Base-by-base conservation (phyloP, 2,888 invertebrate genomes). In the Gisinianus flammeolus region DNA sequence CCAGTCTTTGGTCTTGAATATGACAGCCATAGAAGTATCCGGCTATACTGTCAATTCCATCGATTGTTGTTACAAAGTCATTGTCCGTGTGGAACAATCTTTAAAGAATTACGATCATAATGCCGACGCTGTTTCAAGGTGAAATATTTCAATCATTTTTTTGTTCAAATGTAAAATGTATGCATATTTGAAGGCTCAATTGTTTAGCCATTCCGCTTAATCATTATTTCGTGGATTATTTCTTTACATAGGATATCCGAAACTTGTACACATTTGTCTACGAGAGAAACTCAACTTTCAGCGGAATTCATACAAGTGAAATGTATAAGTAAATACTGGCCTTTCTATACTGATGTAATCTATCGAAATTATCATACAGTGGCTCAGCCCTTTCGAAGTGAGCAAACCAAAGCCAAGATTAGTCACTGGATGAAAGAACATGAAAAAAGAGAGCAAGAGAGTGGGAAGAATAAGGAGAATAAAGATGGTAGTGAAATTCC, bases 401-500 rank as follows among this genome's bases (percentile, higher is more conserved):
- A 64, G 16, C 10, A 24, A 24, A 64, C 24, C 6, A 24, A 6
- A 5, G 28, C 10, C 5, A 64, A 64, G 16, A 64, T 64, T 26
- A 64, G 26, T 4, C 26, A 24, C 22, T 64, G 62, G 62, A 26
- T 26, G 2, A n/a, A n/a, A n/a, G n/a, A n/a, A n/a, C n/a, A n/a
- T n/a, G n/a, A n/a, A n/a, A 12, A 58, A 76, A 28, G 58, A 69
- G 26, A 33, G 30, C 26, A 24, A n/a, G 28, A 35, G 16, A n/a
- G 31, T n/a, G 16, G n/a, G 1, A 58, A 72, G 8, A 24, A 26
- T 19, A 19, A 81, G 80, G 24, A 81, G 81, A 76, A 78, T 83
- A n/a, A n/a, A n/a, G n/a, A n/a, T n/a, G 52, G 72, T 82, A 24
- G 26, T 69, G 35, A 88, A 95, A 86, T 8, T 12, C 70, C 54